Evolutionary conservation across 1,140 invertebrate species (phyloP), one percentile per base, ranked within the genome.

Genomic region (Drosophila ficusphila): DNA sequence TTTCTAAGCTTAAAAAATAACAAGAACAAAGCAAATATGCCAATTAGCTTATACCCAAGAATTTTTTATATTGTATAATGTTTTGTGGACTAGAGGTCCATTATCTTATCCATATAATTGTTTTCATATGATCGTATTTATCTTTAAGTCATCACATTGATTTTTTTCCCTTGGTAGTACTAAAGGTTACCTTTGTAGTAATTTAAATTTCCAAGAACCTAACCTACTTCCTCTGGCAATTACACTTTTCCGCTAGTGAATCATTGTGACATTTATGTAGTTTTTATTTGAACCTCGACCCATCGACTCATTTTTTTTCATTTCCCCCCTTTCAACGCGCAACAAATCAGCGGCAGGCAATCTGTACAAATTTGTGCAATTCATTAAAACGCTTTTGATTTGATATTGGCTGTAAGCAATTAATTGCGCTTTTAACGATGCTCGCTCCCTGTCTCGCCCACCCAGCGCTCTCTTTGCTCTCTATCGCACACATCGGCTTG

Each of bases 371-470:
- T 86, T 86, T 88, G 72, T 82, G 78, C 82, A 86, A 88, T 86
- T 86, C 83, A 86, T 88, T 86, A 77, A 81, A 85, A 89, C 70
- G 82, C 58, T 86, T 75, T 71, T 77, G 82, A 86, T 88, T 77
- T 75, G 77, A 86, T 81, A 86, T 85, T 81, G 61, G 44, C 41
- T 44, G 60, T 75, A 49, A 76, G 82, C 74, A 78, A 76, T 89
- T 88, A 89, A 88, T 82, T 89, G 74, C 53, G 65, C 74, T 82
- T 89, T 88, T 89, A 89, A 89, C 65, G 83, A 78, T 41, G 18
- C 39, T 23, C 70, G 31, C 46, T 8, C 49, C 7, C 58, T 49
- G 67, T 76, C 38, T 61, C 19, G 46, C 36, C 14, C 56, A 12
- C 46, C 33, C 21, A 39, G 19, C 7, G 54, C 47, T 33, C 44